Evolutionary conservation across 30 jellyfish, hydroid and myxozoan species (phyloP).

Genomic region (Chironex yamaguchii): DNA sequence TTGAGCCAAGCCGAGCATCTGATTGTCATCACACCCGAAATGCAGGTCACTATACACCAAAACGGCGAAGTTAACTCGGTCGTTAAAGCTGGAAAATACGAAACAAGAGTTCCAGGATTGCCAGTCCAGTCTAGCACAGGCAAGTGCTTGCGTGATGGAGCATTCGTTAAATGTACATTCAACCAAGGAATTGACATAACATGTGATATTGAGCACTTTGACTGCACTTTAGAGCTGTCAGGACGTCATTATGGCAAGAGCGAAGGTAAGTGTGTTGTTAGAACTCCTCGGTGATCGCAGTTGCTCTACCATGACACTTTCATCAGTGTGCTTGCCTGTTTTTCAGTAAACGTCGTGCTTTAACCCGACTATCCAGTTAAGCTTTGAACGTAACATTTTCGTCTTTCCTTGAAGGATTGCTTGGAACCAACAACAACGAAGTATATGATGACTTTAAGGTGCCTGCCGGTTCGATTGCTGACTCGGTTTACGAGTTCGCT

Average conservation of each 20-base stretch:
- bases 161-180: slow-evolving; percentile 74
- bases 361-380: too few species aligned
- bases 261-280: slow-evolving; percentile 86
- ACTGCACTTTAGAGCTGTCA: slow-evolving; percentile 78
- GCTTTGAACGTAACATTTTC: background rate
- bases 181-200: slow-evolving; percentile 65
- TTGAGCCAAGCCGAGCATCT: slow-evolving; percentile 78
- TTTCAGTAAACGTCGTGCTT: too few species aligned
- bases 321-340: too few species aligned
- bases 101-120: slow-evolving; percentile 47
- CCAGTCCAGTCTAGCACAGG: slow-evolving; percentile 90
- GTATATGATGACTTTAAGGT: slow-evolving; percentile 81
- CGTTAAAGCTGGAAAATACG: slow-evolving; percentile 45
- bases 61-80: slow-evolving; percentile 36
- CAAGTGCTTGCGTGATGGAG: slow-evolving; percentile 59
- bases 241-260: slow-evolving; percentile 92
- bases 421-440: slow-evolving; percentile 96
- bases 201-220: slow-evolving; percentile 77
- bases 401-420: slow-evolving; percentile 68
- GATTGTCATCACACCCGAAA: slow-evolving; percentile 82
- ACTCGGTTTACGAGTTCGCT: slow-evolving; percentile 65
- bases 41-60: slow-evolving; percentile 69
- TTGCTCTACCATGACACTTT: too few species aligned
- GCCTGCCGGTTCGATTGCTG: slow-evolving; percentile 73
- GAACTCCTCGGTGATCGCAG: too few species aligned